Percentiles rank a stretch among this genome's conserved stretches.
phyloP scores from a whole-genome alignment of 1,140 invertebrate genomes.

The Ceratoteleas bidentatus region DNA sequence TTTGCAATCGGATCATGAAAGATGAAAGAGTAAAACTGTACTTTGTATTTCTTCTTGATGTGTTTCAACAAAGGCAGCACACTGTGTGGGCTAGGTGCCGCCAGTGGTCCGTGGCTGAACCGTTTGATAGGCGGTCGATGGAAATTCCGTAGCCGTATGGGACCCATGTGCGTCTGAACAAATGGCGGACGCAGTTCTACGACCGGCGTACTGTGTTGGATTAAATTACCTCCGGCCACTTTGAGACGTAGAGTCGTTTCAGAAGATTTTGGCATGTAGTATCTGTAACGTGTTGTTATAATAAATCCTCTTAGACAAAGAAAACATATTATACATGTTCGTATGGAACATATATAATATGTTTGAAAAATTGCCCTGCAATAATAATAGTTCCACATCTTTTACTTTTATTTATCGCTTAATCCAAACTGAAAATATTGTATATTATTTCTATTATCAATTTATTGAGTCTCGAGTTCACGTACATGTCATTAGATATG shows the following conservation, averaged over 20 bases:
- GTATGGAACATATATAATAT: not conserved
- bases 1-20: too few relatives aligned
- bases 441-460: too few relatives aligned
- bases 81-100: slow-evolving; percentile 86
- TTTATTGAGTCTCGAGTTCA: not conserved
- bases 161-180: slow-evolving; percentile 95
- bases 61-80: slow-evolving; percentile 93
- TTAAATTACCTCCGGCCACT: slow-evolving; percentile 91
- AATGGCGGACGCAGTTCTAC: slow-evolving; percentile 97
- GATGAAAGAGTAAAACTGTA: too few relatives aligned
- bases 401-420: too few relatives aligned
- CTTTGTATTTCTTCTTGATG: slow-evolving; percentile 95
- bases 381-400: too few relatives aligned
- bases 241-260: slow-evolving; percentile 89
- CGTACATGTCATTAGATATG: slow-evolving; percentile 96
- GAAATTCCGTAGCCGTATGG: slow-evolving; percentile 93
- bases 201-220: slow-evolving; percentile 98
- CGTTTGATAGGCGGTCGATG: slow-evolving; percentile 95
- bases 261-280: slow-evolving; percentile 94
- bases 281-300: slow-evolving; percentile 81
- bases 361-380: too few relatives aligned
- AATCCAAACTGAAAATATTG: too few relatives aligned
- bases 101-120: slow-evolving; percentile 91
- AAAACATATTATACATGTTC: not conserved
- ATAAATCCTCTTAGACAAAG: not conserved